phyloP scores from a whole-genome alignment of 2,113 vertebrate genomes.

The Rana temporaria region DNA sequence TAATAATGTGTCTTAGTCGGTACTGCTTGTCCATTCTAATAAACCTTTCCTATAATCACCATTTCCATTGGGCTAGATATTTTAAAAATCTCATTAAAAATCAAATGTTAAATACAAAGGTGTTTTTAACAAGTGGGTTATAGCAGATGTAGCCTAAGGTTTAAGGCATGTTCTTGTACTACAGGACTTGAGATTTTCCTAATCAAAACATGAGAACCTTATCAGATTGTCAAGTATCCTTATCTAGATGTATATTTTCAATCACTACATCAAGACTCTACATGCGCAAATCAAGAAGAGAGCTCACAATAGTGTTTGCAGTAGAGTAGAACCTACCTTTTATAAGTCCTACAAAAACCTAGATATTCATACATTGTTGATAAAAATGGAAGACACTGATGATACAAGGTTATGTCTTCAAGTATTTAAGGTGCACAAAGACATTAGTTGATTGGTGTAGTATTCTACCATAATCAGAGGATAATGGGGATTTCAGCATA shows the following conservation, averaged over 20 bases:
- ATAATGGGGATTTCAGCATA: too few relatives aligned
- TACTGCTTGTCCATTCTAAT: constrained; percentile 21
- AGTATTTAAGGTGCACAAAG: too few relatives aligned
- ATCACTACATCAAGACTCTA: neutral
- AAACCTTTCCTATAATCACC: constrained; percentile 32
- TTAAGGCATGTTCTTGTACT: constrained; percentile 1
- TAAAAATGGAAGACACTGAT: too few relatives aligned
- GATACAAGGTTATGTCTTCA: too few relatives aligned
- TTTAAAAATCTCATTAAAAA: constrained; percentile 45
- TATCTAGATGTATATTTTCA: constrained; percentile 14
- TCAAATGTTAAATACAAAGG: constrained; percentile 12
- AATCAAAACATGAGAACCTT: constrained; percentile 27
- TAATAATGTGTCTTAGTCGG: constrained; percentile 32
- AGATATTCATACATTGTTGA: neutral
- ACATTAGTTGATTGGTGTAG: too few relatives aligned
- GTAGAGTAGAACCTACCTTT: neutral
- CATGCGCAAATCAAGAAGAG: constrained; percentile 12
- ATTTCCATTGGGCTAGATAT: neutral
- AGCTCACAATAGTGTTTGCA: neutral
- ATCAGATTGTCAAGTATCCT: neutral
- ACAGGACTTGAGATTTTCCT: neutral
- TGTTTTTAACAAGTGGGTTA: neutral
- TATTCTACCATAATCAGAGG: too few relatives aligned
- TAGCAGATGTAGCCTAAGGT: neutral
- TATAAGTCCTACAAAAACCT: neutral